Percentiles rank a stretch among this genome's conserved stretches.
These are phyloP conservation scores for Thymelicus lineola DNA, from an alignment of 2,888 invertebrate genomes.

Conservation along the genomic window DNA sequence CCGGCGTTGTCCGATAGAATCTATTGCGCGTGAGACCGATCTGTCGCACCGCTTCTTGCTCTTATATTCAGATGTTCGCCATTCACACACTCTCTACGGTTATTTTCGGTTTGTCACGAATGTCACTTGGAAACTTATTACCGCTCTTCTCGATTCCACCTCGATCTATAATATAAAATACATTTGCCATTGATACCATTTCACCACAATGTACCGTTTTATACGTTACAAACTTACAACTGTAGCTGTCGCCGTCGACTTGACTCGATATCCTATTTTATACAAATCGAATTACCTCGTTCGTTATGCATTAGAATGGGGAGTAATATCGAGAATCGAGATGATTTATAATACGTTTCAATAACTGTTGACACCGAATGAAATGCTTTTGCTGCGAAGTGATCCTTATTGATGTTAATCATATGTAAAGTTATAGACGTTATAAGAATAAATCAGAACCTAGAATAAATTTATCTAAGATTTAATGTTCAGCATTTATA, in stretches of 20 bases:
- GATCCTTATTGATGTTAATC: slow-evolving; percentile 32
- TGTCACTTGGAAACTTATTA: slow-evolving; percentile 28
- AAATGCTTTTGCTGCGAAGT: slow-evolving; percentile 17
- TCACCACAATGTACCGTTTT: slow-evolving; percentile 32
- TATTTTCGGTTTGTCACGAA: slow-evolving; percentile 44
- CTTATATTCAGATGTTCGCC: slow-evolving; percentile 44
- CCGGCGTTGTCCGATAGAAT: slow-evolving; percentile 65
- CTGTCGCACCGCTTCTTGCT: slow-evolving; percentile 49
- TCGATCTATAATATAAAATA: slow-evolving; percentile 28
- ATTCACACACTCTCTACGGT: slow-evolving; percentile 70
- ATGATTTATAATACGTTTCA: slow-evolving; percentile 39
- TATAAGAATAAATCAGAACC: slow-evolving; percentile 14
- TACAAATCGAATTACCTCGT: slow-evolving; percentile 37
- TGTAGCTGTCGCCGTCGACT: slow-evolving; percentile 17
- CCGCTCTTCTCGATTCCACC: slow-evolving; percentile 22
- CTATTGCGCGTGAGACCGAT: slow-evolving; percentile 72
- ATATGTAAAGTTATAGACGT: slow-evolving; percentile 2
- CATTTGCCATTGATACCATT: slow-evolving; percentile 31
- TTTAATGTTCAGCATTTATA: not conserved
- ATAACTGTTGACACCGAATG: slow-evolving; percentile 34
- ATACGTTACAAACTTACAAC: slow-evolving; percentile 19
- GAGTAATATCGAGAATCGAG: slow-evolving; percentile 32
- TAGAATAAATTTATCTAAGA: not conserved
- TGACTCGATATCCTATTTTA: slow-evolving; percentile 33
- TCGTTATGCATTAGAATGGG: slow-evolving; percentile 37